Evolutionary conservation across 1,140 invertebrate genomes (phyloP).

Genomic region (Microvelia longipes): DNA sequence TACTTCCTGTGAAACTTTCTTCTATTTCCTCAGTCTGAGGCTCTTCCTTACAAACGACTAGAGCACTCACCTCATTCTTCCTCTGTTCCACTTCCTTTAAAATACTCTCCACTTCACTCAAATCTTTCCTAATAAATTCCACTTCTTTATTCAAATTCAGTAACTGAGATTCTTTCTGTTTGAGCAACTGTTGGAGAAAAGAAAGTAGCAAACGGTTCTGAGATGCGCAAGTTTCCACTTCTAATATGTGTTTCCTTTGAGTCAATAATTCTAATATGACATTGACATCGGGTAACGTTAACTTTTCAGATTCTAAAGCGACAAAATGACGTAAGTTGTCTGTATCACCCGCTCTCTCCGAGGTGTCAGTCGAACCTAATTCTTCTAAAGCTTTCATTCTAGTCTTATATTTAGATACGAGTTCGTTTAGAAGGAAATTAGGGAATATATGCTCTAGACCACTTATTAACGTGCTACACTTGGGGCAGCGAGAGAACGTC

Average conservation of each 20-base stretch:
- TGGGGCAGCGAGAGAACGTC: slow-evolving; percentile 65
- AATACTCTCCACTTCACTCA: slow-evolving; percentile 60
- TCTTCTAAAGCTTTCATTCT: slow-evolving; percentile 38
- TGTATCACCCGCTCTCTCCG: slow-evolving; percentile 24
- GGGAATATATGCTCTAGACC: slow-evolving; percentile 65
- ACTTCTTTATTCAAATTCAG: slow-evolving; percentile 52
- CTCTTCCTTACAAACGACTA: slow-evolving; percentile 23
- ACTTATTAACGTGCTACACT: slow-evolving; percentile 59
- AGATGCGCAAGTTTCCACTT: slow-evolving; percentile 58
- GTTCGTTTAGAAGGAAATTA: slow-evolving; percentile 70
- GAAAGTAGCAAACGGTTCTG: slow-evolving; percentile 69
- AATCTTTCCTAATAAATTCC: slow-evolving; percentile 59
- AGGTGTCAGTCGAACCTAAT: slow-evolving; percentile 10
- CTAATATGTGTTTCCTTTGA: slow-evolving; percentile 59
- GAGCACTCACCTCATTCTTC: slow-evolving; percentile 1
- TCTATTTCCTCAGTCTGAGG: slow-evolving; percentile 12
- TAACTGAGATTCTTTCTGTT: slow-evolving; percentile 58
- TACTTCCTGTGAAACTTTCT: slow-evolving; percentile 34
- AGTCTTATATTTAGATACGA: slow-evolving; percentile 58
- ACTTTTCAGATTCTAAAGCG: slow-evolving; percentile 47
- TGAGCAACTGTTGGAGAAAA: slow-evolving; percentile 61
- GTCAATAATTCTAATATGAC: slow-evolving; percentile 64
- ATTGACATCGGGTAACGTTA: slow-evolving; percentile 64
- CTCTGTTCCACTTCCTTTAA: slow-evolving; percentile 44
- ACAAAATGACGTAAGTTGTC: slow-evolving; percentile 47